Evolutionary conservation across 2,888 invertebrate genomes (phyloP).

Genomic region (Epiblema foenella): DNA sequence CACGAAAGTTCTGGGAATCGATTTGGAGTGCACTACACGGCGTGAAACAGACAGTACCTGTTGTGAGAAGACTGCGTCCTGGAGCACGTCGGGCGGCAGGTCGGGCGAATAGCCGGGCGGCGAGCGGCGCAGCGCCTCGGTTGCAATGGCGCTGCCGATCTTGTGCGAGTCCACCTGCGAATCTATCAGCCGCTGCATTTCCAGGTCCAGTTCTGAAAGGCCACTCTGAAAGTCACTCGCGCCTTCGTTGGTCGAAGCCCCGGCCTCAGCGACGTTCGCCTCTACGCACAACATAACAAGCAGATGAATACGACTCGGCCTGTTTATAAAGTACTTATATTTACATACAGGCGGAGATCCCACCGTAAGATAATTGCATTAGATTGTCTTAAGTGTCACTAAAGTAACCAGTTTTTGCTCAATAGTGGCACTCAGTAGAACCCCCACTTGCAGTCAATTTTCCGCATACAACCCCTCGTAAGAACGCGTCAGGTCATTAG

Average conservation of each 20-base stretch:
- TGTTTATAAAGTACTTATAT: neutral
- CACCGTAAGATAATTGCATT: neutral
- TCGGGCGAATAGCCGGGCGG: constrained; percentile 64
- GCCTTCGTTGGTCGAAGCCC: constrained; percentile 20
- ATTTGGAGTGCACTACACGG: no score
- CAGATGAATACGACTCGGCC: constrained; percentile 33
- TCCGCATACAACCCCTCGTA: no score
- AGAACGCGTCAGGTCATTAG: no score
- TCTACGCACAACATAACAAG: constrained; percentile 43
- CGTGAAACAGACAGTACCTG: constrained; percentile 56
- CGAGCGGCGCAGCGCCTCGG: constrained; percentile 86
- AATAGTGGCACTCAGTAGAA: no score
- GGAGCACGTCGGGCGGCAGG: constrained; percentile 62
- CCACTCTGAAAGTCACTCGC: constrained; percentile 44
- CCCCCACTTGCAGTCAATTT: no score
- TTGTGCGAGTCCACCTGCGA: constrained; percentile 93
- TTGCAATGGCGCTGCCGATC: constrained; percentile 93
- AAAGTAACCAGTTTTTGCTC: no score
- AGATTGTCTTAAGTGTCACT: no score
- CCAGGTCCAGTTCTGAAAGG: constrained; percentile 83
- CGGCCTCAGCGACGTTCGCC: constrained; percentile 21
- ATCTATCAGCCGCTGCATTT: constrained; percentile 89
- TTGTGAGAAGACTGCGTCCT: constrained; percentile 65
- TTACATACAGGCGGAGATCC: neutral
- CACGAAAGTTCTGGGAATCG: no score